Evolutionary conservation across 1,140 invertebrate species (phyloP), one percentile per base, ranked within the genome.

Genomic region (Drosophila rufa): DNA sequence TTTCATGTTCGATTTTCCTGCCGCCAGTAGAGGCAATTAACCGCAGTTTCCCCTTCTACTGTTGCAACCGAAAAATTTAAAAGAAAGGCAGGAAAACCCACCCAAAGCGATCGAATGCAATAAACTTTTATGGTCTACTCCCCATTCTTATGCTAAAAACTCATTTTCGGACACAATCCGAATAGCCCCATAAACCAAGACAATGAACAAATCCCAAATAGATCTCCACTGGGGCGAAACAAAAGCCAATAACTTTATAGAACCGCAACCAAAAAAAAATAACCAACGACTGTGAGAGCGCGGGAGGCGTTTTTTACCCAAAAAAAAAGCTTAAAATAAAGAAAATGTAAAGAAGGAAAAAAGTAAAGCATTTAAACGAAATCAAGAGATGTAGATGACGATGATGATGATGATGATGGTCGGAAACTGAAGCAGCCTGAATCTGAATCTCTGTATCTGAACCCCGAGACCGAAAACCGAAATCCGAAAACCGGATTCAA

Each of bases 241-340:
- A 82, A 86, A 87, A 85, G 82, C 82, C 82, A 86, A 86, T 85
- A 76, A 80, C 82, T 85, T 70, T 70, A 85, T 85, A 85, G 78
- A 81, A 81, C 78, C 82, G 56, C 82, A 78, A 25, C 74, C 75
- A 55, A 68, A 67, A 36, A 64, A 25, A 47, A 57, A 46, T 36
- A 55, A 3, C 5, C 19, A 46, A 61, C 62, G 69, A 82, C 79
- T 86, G 83, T 86, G 82, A 65, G 82, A 89, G 84, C 84, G 84
- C 84, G 84, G 84, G 78, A 89, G 84, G 84, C 85, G 85, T 79
- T 87, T 89, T 85, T 65, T 19, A 22, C 19, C 40, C 62, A 50
- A 77, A 59, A 61, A 60, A 53, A 38, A 60, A 43, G 30, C n/a
- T 19, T 38, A 51, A 65, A 60, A 61, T 42, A 64, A 56, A 11